Evolutionary conservation across 2,113 vertebrate species (phyloP).

Genomic region (Cygnus buccinator): DNA sequence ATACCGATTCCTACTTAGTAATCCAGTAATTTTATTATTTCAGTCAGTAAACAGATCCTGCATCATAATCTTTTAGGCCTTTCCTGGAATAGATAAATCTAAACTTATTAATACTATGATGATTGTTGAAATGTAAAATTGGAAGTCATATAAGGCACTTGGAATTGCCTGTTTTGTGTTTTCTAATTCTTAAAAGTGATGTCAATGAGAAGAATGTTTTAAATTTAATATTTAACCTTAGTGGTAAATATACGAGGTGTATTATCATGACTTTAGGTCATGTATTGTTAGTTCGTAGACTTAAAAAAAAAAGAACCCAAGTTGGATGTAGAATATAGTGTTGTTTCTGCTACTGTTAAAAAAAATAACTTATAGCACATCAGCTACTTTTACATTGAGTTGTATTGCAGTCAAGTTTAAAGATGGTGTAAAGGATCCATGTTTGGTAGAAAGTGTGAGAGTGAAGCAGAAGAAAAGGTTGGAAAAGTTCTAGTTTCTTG

Average conservation of each 20-base stretch:
- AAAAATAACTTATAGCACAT: neutral
- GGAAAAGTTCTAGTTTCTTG: neutral
- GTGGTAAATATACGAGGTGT: neutral
- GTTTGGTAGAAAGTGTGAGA: neutral
- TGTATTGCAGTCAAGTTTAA: neutral
- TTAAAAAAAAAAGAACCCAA: neutral
- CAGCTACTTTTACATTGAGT: neutral
- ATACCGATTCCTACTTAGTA: neutral
- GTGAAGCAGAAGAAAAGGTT: neutral
- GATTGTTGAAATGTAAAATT: neutral
- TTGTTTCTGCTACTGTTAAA: neutral
- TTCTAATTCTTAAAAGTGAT: neutral
- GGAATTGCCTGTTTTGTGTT: neutral
- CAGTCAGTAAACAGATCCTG: neutral
- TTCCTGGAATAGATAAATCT: neutral
- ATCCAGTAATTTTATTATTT: neutral
- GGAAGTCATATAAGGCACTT: neutral
- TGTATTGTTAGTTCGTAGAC: neutral
- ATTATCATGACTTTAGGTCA: neutral
- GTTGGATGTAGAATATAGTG: neutral
- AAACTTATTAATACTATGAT: neutral
- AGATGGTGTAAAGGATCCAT: neutral
- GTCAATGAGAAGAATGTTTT: neutral
- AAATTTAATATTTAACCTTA: neutral
- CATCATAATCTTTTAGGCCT: neutral